Evolutionary conservation across 2,113 vertebrate genomes (phyloP), one percentile per base, ranked within the genome.

Genomic region (Naja naja): DNA sequence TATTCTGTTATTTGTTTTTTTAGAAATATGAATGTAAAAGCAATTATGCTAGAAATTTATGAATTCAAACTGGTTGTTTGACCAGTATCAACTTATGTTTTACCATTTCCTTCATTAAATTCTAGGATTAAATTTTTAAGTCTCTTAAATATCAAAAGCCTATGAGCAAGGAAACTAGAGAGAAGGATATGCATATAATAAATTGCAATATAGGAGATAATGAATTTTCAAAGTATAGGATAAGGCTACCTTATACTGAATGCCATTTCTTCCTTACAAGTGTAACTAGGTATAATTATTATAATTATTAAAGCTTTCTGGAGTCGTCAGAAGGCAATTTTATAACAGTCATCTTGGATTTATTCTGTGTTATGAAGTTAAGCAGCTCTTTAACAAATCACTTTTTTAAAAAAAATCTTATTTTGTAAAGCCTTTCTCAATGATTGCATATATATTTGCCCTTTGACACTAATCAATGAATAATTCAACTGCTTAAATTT

Each of bases 1-100:
- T 93, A 89, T 86, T 93, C 89, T 93, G 2, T 14, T 91, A 25
- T 6, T 93, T 91, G 30, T 43, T n/a, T 91, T 91, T 93, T 94
- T 39, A 94, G 54, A 93, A 92, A 9, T 81, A 81, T 81, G n/a
- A 18, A 6, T 81, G 2, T 81, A 81, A 81, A 8, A 81, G 2
- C 86, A 90, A 69, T 7, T 53, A 53, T 64, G 55, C 12, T 43
- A 58, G 85, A 85, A 95, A 94, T 94, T 89, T 96, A 43, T 14
- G 39, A 18, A 30, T 85, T 56, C 34, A 87, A 58, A 47, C 47
- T 54, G 25, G 9, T 22, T n/a, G 27, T 85, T 27, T 20, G 22
- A 20, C n/a, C 43, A 3, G 34, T 18, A 45, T 25, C 7, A 45
- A 52, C 1, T 52, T 43, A 34, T 45, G 3, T 85, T 55, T 55